Evolutionary conservation across 2,888 invertebrate species (phyloP).

Genomic region (Mythimna vitellina): DNA sequence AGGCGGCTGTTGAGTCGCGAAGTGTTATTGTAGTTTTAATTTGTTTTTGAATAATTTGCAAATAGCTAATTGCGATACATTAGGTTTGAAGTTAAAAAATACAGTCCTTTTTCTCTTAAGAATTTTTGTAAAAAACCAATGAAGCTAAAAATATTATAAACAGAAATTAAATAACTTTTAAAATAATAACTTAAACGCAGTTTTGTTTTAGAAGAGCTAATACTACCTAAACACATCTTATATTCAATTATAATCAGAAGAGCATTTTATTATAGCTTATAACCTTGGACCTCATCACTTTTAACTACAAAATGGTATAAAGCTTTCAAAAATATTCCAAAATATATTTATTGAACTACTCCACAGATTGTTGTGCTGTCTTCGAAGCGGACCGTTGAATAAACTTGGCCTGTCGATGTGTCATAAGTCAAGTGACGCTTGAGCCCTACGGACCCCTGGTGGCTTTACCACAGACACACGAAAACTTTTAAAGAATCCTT

Average conservation of each 20-base stretch:
- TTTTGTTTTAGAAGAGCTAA: too few relatives aligned
- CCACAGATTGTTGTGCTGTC: slow-evolving; percentile 75
- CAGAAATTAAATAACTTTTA: too few relatives aligned
- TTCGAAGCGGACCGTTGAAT: slow-evolving; percentile 84
- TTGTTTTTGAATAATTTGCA: slow-evolving; percentile 14
- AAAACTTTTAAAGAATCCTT: slow-evolving; percentile 43
- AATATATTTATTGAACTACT: slow-evolving; percentile 63
- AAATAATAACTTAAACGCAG: too few relatives aligned
- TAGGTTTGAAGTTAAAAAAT: background rate
- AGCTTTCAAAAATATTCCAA: background rate
- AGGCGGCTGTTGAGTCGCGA: slow-evolving; percentile 38
- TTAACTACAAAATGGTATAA: background rate
- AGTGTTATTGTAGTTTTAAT: background rate
- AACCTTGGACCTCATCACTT: too few relatives aligned
- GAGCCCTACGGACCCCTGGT: slow-evolving; percentile 70
- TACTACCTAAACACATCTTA: too few relatives aligned
- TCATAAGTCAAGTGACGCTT: slow-evolving; percentile 84
- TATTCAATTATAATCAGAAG: too few relatives aligned
- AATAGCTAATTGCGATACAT: background rate
- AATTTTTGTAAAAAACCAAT: too few relatives aligned
- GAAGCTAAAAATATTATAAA: too few relatives aligned
- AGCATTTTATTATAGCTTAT: too few relatives aligned
- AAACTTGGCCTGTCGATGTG: slow-evolving; percentile 90
- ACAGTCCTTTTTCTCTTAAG: too few relatives aligned
- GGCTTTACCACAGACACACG: slow-evolving; percentile 70